phyloP scores from a whole-genome alignment of 2,797 vertebrate genomes.

The Cygnus olor region DNA sequence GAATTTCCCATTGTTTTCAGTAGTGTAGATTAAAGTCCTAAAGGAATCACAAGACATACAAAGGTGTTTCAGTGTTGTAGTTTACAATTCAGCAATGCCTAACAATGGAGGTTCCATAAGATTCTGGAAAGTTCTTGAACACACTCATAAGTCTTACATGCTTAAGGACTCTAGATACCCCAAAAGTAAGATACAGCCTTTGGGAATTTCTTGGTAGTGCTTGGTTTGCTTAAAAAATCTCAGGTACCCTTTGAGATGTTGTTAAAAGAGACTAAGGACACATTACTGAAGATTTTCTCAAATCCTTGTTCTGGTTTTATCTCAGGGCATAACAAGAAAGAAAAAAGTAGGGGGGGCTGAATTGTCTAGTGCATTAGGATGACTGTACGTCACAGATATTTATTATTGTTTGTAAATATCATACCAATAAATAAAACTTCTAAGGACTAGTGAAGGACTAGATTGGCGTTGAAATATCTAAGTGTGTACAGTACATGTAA shows the following conservation, averaged over 20 bases:
- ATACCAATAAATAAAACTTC: not conserved
- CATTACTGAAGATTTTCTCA: not conserved
- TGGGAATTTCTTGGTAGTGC: not conserved
- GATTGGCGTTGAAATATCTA: not conserved
- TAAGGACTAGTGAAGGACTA: not conserved
- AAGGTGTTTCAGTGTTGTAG: not conserved
- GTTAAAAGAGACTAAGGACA: not conserved
- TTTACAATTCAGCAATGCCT: not conserved
- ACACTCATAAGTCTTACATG: not conserved
- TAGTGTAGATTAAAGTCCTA: not conserved
- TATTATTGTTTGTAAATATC: not conserved
- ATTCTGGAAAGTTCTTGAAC: not conserved
- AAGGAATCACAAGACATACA: not conserved
- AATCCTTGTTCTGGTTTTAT: not conserved
- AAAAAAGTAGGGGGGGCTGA: not conserved
- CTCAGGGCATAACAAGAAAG: not conserved
- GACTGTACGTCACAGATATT: not conserved
- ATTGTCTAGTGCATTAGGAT: not conserved
- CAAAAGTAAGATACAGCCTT: not conserved
- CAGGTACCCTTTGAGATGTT: not conserved
- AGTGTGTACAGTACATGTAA: not conserved
- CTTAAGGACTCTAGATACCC: not conserved
- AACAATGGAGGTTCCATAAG: not conserved
- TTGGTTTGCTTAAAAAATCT: not conserved
- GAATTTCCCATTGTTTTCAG: not conserved